Conservation (phyloP, 2,888 invertebrate species). For the Mesochorus sp. region DNA sequence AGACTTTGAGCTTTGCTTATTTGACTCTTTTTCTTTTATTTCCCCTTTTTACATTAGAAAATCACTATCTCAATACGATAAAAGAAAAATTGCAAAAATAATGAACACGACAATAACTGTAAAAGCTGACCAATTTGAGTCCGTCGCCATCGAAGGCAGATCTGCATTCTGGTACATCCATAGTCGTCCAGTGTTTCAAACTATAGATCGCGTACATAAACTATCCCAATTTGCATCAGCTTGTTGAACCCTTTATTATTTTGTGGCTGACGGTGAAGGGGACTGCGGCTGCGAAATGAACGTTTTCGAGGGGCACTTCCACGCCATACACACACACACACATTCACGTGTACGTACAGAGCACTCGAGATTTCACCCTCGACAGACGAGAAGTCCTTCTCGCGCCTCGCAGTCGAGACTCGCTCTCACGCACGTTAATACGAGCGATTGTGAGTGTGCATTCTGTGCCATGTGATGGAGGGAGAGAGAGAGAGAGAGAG, state of each 20-base stretch:
- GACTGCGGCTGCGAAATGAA: slow-evolving; percentile 67
- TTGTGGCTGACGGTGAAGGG: background rate
- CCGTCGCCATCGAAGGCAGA: too few species aligned
- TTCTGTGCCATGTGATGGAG: slow-evolving; percentile 27
- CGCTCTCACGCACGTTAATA: slow-evolving; percentile 62
- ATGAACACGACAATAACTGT: too few species aligned
- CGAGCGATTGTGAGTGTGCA: slow-evolving; percentile 40
- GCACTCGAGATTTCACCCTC: slow-evolving; percentile 56
- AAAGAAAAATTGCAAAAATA: background rate
- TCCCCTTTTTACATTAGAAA: background rate
- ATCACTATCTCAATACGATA: background rate
- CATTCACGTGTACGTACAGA: slow-evolving; percentile 1
- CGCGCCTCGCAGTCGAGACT: slow-evolving; percentile 49
- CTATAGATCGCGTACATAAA: too few species aligned
- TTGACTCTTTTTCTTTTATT: slow-evolving; percentile 34
- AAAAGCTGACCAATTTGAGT: too few species aligned
- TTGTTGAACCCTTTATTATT: slow-evolving; percentile 68
- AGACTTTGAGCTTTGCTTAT: slow-evolving; percentile 44
- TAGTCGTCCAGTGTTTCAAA: too few species aligned
- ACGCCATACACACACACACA: background rate
- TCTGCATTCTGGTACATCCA: too few species aligned
- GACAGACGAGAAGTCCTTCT: slow-evolving; percentile 52
- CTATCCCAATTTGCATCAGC: slow-evolving; percentile 67
- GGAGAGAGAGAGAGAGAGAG: too few species aligned
- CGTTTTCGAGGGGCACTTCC: slow-evolving; percentile 51